Evolutionary conservation across 2,113 vertebrate genomes (phyloP).

Genomic region (Oncorhynchus kisutch): DNA sequence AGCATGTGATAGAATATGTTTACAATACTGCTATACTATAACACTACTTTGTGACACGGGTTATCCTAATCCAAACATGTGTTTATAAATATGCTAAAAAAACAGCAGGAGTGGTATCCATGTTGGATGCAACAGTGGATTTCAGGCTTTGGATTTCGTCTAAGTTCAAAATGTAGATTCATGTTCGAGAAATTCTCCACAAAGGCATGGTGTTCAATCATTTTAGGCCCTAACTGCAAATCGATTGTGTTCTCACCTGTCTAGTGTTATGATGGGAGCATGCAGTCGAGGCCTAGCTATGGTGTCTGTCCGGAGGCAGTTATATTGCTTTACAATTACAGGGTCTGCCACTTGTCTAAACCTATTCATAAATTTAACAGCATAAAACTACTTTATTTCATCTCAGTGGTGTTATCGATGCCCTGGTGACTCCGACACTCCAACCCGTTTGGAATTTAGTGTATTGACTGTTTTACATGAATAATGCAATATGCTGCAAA

Average conservation of each 20-base stretch:
- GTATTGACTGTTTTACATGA: constrained; percentile 16
- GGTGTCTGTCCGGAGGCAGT: not conserved
- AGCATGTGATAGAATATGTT: too few relatives aligned
- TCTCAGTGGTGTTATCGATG: constrained; percentile 28
- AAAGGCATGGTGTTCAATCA: not conserved
- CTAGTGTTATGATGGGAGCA: not conserved
- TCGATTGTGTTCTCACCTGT: not conserved
- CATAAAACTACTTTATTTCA: constrained; percentile 11
- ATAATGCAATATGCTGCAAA: constrained; percentile 40
- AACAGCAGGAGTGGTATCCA: too few relatives aligned
- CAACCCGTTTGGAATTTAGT: constrained; percentile 22
- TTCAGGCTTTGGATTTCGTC: too few relatives aligned
- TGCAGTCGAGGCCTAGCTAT: not conserved
- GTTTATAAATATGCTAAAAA: too few relatives aligned
- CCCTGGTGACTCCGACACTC: constrained; percentile 6
- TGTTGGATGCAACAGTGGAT: too few relatives aligned
- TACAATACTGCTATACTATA: too few relatives aligned
- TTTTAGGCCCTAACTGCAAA: too few relatives aligned
- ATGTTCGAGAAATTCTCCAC: not conserved
- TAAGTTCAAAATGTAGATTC: not conserved
- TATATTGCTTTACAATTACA: constrained; percentile 23
- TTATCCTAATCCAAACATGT: too few relatives aligned
- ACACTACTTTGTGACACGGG: too few relatives aligned
- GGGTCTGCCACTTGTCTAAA: constrained; percentile 15
- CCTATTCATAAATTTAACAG: constrained; percentile 26